These are phyloP conservation scores for Sprattus sprattus DNA, from an alignment of 2,113 vertebrate species.

Conservation along the genomic window DNA sequence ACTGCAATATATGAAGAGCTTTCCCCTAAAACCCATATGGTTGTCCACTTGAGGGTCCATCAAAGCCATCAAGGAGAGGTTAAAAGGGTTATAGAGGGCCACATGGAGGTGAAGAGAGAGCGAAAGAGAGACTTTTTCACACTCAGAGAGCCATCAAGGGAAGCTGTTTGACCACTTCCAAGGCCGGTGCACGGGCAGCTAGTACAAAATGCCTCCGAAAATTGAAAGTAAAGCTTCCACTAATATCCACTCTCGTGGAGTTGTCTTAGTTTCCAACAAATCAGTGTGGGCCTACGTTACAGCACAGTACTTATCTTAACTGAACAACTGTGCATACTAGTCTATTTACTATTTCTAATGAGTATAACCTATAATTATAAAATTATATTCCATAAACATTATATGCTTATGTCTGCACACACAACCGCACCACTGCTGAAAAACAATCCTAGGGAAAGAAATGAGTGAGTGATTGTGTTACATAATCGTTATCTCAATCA, in stretches of 20 bases:
- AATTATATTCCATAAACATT: no score
- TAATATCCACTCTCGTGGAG: not conserved
- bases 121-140: constrained; percentile 14
- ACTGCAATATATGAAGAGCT: constrained; percentile 36
- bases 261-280: no score
- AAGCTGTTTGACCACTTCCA: not conserved
- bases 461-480: no score
- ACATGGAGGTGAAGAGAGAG: not conserved
- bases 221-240: not conserved
- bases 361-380: no score
- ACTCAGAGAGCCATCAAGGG: not conserved
- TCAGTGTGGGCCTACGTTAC: no score
- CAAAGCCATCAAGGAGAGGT: constrained; percentile 22
- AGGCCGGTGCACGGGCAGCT: not conserved
- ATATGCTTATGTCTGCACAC: no score
- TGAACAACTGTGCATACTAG: no score
- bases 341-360: no score
- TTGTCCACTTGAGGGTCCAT: constrained; percentile 25
- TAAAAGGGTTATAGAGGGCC: constrained; percentile 7
- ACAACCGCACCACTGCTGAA: no score
- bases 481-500: no score
- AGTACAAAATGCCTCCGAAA: not conserved
- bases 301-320: no score
- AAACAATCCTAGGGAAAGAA: no score
- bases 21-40: constrained; percentile 20